These are phyloP conservation scores for Gobius niger DNA, from an alignment of 2,113 vertebrate genomes.

Conservation along the genomic window DNA sequence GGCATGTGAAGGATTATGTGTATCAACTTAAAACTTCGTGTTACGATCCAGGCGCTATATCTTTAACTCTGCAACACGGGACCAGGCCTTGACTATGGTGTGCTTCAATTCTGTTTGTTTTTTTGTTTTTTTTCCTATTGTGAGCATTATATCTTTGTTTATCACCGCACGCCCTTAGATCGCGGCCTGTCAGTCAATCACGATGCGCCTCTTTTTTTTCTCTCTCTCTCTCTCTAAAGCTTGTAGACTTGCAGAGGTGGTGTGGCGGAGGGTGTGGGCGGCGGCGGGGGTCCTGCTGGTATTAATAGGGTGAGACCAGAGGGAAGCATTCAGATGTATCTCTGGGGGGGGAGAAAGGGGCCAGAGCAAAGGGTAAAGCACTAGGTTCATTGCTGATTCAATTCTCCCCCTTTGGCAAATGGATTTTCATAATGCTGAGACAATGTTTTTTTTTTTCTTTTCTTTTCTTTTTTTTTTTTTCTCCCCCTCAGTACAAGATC, in stretches of 20 bases:
- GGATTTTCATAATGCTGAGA: constrained; percentile 73
- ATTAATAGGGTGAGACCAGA: constrained; percentile 23
- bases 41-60: too few species aligned
- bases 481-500: constrained; percentile 3
- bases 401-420: constrained; percentile 68
- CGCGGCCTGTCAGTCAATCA: constrained; percentile 30
- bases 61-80: too few species aligned
- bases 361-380: constrained; percentile 55
- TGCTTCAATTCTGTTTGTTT: too few species aligned
- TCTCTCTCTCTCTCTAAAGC: constrained; percentile 12
- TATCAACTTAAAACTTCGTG: too few species aligned
- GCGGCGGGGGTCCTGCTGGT: background rate
- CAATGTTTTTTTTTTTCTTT: constrained; percentile 49
- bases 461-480: too few species aligned
- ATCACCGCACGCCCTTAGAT: background rate
- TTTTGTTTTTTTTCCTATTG: too few species aligned
- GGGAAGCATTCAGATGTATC: constrained; percentile 53
- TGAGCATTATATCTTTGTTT: too few species aligned
- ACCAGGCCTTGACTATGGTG: too few species aligned
- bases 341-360: constrained; percentile 46
- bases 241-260: constrained; percentile 32
- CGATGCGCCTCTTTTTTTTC: background rate
- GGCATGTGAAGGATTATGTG: too few species aligned
- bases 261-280: background rate
- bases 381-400: constrained; percentile 69